Base-by-base conservation (phyloP, 2,113 vertebrate species). In the Limnothrissa miodon region DNA sequence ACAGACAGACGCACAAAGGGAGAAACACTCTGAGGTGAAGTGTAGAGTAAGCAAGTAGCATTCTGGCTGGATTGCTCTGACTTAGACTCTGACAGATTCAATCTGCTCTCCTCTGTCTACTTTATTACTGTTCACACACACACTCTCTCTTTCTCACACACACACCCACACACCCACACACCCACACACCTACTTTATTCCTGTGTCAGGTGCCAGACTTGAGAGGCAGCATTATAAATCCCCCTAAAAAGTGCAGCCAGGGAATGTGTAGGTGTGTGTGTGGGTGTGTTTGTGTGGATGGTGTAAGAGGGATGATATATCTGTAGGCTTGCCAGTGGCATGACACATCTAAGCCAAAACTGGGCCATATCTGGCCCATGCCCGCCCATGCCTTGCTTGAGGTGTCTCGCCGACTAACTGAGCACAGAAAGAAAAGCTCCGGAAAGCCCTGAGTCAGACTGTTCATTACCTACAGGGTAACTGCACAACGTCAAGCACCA, bases 401-500 rank as follows among this genome's bases (percentile, higher is more conserved):
- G 80, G 59, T 17, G 48, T 42, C 53, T 42, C 33, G 11, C 51
- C n/a, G 29, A 8, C 39, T n/a, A 59, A 21, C 21, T 23, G 45
- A 78, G 62, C 44, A 33, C 4, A 15, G 10, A 45, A 11, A 66
- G 59, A 17, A 66, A 66, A 36, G n/a, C 70, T 56, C 39, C 36
- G 59, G 29, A 51, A 83, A 85, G 17, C 29, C 66, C 82, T 45
- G 80, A 85, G 39, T 86, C 83, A 66, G 79, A 53, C 66, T 85
- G 78, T 36, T 87, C 53, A 82, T 83, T 87, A 84, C 80, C 82
- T 82, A 36, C 66, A 74, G 66, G 13, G 51, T 45, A 62, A 82
- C n/a, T 82, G 80, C 70, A 84, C 29, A 53, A 82, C 78, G 39
- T 66, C 17, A 83, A 79, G 84, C 62, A 83, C 83, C 84, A 87